phyloP scores from a whole-genome alignment of 2,888 invertebrate genomes.

The Tethea ocularis region DNA sequence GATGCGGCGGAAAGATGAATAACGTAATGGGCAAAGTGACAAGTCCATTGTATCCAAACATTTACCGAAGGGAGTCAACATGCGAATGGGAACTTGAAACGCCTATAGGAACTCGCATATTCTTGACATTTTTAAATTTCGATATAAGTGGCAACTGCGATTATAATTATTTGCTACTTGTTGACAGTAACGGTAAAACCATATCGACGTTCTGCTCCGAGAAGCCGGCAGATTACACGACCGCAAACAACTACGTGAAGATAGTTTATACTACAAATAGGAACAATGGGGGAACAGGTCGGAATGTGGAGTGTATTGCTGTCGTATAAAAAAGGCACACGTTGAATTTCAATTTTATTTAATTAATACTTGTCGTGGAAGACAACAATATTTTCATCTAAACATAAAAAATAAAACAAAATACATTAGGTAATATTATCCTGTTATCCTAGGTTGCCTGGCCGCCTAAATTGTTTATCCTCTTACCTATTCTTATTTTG shows the following conservation, averaged over 20 bases:
- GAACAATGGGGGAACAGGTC: conserved; percentile 89
- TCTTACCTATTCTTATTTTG: no score
- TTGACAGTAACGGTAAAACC: conserved; percentile 70
- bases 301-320: conserved; percentile 77
- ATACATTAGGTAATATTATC: no score
- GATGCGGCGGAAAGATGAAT: conserved; percentile 69
- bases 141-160: conserved; percentile 87
- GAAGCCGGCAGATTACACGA: conserved; percentile 83
- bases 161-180: conserved; percentile 86
- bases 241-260: conserved; percentile 80
- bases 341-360: no score
- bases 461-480: no score
- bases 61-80: conserved; percentile 53
- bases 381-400: no score
- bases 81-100: conserved; percentile 76
- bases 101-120: conserved; percentile 52
- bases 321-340: background rate
- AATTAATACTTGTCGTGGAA: no score
- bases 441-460: no score
- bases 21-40: conserved; percentile 60
- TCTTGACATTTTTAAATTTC: conserved; percentile 72
- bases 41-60: conserved; percentile 70
- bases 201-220: conserved; percentile 77
- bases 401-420: no score
- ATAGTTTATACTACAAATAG: conserved; percentile 86